Evolutionary conservation across 2,888 invertebrate genomes (phyloP).

Genomic region (Artemia sp.): DNA sequence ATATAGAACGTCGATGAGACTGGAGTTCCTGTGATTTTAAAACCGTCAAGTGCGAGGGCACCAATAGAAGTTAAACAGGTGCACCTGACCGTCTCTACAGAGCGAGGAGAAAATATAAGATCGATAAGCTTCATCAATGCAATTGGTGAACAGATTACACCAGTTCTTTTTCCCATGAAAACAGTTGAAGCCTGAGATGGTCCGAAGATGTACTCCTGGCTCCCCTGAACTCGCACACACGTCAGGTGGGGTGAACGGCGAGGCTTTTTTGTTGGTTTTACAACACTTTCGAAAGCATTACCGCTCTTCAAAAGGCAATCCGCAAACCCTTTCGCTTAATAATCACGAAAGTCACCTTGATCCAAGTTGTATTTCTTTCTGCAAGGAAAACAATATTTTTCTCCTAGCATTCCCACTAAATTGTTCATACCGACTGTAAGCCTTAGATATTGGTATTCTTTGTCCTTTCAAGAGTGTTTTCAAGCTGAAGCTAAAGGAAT

Average conservation of each 20-base stretch:
- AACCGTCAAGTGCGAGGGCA: too few relatives aligned
- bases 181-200: conserved; percentile 29
- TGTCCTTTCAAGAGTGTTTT: not conserved
- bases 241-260: conserved; percentile 31
- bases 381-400: conserved; percentile 10
- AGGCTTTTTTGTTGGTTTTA: conserved; percentile 30
- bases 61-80: too few relatives aligned
- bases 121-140: conserved; percentile 29
- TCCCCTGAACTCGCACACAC: conserved; percentile 30
- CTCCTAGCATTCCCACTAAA: conserved; percentile 16
- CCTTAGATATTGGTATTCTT: conserved; percentile 13
- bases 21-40: not conserved
- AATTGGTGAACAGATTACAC: conserved; percentile 28
- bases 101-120: not conserved
- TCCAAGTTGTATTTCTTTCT: conserved; percentile 25
- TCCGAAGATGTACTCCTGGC: conserved; percentile 29
- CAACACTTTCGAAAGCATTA: conserved; percentile 30
- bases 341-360: conserved; percentile 30
- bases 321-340: conserved; percentile 28
- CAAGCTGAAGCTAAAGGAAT: not conserved
- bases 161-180: conserved; percentile 30
- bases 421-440: conserved; percentile 9
- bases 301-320: conserved; percentile 27
- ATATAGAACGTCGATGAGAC: not conserved
- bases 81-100: too few relatives aligned